Base-by-base conservation (phyloP, 1,140 invertebrate genomes). In the Meloidogyne hapla region DNA sequence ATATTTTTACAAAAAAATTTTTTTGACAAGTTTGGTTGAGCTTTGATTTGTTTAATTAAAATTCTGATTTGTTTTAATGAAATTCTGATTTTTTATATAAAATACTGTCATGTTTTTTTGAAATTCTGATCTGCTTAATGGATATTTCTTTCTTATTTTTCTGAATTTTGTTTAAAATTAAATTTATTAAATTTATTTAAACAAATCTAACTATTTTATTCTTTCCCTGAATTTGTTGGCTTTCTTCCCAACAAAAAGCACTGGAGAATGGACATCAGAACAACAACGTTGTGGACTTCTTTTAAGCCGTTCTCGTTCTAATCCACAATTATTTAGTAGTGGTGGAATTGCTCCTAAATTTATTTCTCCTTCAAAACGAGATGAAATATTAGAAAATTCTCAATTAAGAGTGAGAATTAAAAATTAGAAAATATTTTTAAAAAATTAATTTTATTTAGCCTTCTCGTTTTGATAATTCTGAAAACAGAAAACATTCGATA, bases 171-270 rank as follows among this genome's bases (percentile, higher is more conserved):
- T n/a, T n/a, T n/a, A n/a, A n/a, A n/a, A n/a, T n/a, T n/a, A n/a
- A n/a, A n/a, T n/a, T n/a, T n/a, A n/a, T n/a, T n/a, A n/a, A n/a
- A n/a, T n/a, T n/a, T n/a, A 2, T 48, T 48, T 48, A 48, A 48
- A 18, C 4, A 48, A 33, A 33, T 33, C 9, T 33, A 48, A 48
- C 45, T 2, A 48, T 18, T 18, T 48, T 48, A 48, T 48, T 18
- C 15, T 56, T 25, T 77, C 64, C 33, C 40, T 56, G 1, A 56
- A 56, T 77, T 73, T 73, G 26, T 61, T 64, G 71, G 45, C 69
- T 33, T 73, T 73, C 71, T 73, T 73, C 13, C 71, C 71, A 28
- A 61, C 42, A 42, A 73, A 73, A 73, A 56, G 56, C 42, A 73
- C 71, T 9, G 71, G 71, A 13, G 71, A 73, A 63, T 73, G 71